Conservation (phyloP, 2,888 invertebrate species). For the Lithophane ornitopus region DNA sequence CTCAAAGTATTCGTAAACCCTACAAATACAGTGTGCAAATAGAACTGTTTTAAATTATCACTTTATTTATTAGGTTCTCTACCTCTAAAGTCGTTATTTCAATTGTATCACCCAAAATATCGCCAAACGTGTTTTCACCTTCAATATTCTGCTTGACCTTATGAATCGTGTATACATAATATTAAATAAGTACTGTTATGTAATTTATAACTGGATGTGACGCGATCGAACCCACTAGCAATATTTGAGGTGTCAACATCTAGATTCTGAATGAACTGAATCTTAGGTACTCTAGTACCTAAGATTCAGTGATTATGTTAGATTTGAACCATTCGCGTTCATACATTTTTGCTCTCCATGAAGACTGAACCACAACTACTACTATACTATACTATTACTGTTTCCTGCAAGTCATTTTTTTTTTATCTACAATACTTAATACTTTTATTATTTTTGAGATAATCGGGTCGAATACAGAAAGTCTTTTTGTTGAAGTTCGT, state of each 20-base stretch:
- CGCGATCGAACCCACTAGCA: constrained; percentile 4
- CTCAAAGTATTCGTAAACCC: constrained; percentile 1
- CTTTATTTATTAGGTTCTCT: neutral
- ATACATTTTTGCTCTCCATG: too few species aligned
- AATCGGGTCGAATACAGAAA: neutral
- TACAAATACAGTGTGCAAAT: constrained; percentile 3
- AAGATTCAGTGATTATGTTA: too few species aligned
- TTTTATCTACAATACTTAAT: too few species aligned
- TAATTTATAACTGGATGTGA: constrained; percentile 14
- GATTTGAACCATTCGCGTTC: neutral
- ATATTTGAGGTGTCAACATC: constrained; percentile 6
- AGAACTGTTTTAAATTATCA: neutral
- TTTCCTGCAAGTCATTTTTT: neutral
- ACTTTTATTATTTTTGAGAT: neutral
- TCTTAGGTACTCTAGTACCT: too few species aligned
- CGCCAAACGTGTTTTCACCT: constrained; percentile 16
- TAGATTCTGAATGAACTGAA: too few species aligned
- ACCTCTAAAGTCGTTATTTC: neutral
- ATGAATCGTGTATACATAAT: constrained; percentile 18
- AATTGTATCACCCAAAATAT: constrained; percentile 5
- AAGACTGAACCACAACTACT: too few species aligned
- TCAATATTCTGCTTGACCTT: constrained; percentile 40
- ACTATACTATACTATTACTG: too few species aligned
- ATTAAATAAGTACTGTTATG: constrained; percentile 10
- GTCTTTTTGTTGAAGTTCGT: neutral